Conservation (phyloP, 1,140 invertebrate species). For the Solen grandis region DNA sequence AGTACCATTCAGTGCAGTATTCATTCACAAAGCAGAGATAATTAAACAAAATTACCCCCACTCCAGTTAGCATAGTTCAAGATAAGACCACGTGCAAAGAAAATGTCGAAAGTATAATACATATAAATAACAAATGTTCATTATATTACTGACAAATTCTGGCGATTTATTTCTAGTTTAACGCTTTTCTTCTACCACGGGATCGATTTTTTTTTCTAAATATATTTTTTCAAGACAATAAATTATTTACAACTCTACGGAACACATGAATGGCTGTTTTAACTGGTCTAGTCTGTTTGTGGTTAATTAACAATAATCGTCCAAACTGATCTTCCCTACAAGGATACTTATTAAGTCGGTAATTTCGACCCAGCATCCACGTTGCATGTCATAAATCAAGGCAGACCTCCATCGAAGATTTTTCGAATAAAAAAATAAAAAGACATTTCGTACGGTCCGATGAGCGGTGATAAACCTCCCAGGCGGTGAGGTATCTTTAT, state of each 20-base stretch:
- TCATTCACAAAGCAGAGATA: too few species aligned
- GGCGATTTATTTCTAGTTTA: too few species aligned
- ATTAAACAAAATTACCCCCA: too few species aligned
- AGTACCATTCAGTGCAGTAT: too few species aligned
- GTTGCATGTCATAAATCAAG: constrained; percentile 40
- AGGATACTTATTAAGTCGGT: constrained; percentile 22
- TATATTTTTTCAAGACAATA: background rate
- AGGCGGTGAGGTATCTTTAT: constrained; percentile 40
- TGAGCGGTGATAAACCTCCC: constrained; percentile 47
- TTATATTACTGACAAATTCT: too few species aligned
- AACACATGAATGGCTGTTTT: constrained; percentile 41
- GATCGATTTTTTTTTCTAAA: too few species aligned
- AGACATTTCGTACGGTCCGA: constrained; percentile 39
- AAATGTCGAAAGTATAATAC: too few species aligned
- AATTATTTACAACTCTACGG: constrained; percentile 38
- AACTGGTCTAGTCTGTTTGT: constrained; percentile 33
- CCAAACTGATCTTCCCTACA: constrained; percentile 14
- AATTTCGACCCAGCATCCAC: constrained; percentile 18
- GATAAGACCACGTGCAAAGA: too few species aligned
- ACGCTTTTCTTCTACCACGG: too few species aligned
- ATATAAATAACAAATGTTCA: too few species aligned
- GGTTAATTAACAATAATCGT: constrained; percentile 49
- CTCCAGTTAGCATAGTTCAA: too few species aligned
- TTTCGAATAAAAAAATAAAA: constrained; percentile 56
- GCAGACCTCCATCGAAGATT: constrained; percentile 51